Evolutionary conservation across 2,888 invertebrate genomes (phyloP).

Genomic region (Athalia circularis): DNA sequence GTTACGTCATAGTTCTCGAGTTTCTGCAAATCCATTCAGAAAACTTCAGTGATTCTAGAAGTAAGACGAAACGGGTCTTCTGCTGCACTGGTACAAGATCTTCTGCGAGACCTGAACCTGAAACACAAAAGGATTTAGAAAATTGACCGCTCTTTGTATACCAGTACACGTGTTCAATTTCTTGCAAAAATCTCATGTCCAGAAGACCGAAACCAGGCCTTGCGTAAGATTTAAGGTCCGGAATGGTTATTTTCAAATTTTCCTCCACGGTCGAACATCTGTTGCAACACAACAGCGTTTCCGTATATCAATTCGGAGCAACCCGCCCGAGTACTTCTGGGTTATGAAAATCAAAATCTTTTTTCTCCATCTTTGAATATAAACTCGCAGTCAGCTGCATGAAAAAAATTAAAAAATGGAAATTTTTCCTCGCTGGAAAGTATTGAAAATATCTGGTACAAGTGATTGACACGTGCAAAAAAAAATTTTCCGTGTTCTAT

Average conservation of each 20-base stretch:
- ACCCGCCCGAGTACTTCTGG: not conserved
- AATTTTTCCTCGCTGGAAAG: conserved; percentile 25
- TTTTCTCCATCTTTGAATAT: not conserved
- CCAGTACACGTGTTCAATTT: conserved; percentile 39
- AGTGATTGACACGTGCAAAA: conserved; percentile 38
- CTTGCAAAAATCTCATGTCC: conserved; percentile 36
- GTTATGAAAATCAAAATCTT: conserved; percentile 15
- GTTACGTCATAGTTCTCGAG: conserved; percentile 68
- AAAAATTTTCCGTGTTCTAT: conserved; percentile 21
- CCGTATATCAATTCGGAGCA: not conserved
- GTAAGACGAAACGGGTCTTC: conserved; percentile 69
- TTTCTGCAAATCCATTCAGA: conserved; percentile 66
- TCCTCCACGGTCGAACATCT: not conserved
- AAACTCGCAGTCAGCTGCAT: conserved; percentile 26
- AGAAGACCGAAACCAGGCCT: not conserved
- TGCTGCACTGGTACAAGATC: not conserved
- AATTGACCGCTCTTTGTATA: conserved; percentile 44
- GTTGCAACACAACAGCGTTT: conserved; percentile 4
- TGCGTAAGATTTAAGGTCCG: conserved; percentile 8
- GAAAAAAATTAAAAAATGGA: not conserved
- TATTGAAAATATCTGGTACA: conserved; percentile 23
- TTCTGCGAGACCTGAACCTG: conserved; percentile 18
- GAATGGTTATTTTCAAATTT: conserved; percentile 7
- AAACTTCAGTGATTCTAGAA: conserved; percentile 58
- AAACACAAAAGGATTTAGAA: conserved; percentile 42